A percentile compares a stretch with the other conserved stretches of the same genome.
phyloP scores from a whole-genome alignment of 2,888 invertebrate genomes.

The Perdita meconis region DNA sequence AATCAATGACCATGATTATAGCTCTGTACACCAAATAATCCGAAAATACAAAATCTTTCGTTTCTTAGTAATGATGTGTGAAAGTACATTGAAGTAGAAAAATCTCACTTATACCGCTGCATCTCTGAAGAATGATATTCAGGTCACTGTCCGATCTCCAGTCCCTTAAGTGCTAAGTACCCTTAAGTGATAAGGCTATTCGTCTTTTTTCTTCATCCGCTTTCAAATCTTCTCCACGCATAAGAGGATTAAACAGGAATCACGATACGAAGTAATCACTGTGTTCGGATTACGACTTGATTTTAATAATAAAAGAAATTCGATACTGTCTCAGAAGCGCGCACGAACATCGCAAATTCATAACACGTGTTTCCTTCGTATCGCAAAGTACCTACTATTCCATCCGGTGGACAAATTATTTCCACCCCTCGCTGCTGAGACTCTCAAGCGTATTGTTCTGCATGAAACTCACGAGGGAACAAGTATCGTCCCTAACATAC shows the following conservation, averaged over 20 bases:
- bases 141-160: too few species aligned
- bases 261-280: neutral
- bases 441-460: neutral
- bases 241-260: neutral
- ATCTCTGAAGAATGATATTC: too few species aligned
- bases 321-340: conserved; percentile 27
- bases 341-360: conserved; percentile 60
- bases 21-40: too few species aligned
- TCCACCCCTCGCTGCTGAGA: neutral
- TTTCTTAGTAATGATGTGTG: too few species aligned
- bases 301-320: conserved; percentile 38
- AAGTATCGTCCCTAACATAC: conserved; percentile 67
- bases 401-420: conserved; percentile 56
- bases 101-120: too few species aligned
- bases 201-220: neutral
- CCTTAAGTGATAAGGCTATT: neutral
- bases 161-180: too few species aligned
- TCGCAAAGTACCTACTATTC: conserved; percentile 55
- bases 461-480: neutral
- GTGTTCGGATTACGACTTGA: neutral
- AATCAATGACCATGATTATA: too few species aligned
- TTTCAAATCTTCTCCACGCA: neutral
- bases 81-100: too few species aligned
- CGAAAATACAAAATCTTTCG: too few species aligned
- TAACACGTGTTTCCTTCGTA: conserved; percentile 58